Evolutionary conservation across 2,113 vertebrate species (phyloP).

Genomic region (Haemorhous mexicanus): DNA sequence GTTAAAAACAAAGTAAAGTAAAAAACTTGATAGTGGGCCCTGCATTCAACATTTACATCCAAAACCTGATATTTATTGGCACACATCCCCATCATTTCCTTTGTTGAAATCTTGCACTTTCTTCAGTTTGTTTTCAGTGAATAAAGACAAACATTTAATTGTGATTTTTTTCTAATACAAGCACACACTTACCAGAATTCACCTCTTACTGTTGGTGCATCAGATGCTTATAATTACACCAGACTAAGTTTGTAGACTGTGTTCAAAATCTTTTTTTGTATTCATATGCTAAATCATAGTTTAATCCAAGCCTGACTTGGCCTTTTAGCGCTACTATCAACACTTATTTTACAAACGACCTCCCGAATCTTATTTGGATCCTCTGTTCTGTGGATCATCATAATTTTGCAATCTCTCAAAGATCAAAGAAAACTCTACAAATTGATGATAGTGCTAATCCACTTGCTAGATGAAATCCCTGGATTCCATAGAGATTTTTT

Average conservation of each 20-base stretch:
- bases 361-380: neutral
- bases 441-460: neutral
- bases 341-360: neutral
- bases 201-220: neutral
- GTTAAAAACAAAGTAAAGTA: neutral
- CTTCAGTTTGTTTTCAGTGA: neutral
- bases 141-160: neutral
- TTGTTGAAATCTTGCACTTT: neutral
- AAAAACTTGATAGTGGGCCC: neutral
- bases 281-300: neutral
- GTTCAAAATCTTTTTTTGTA: neutral
- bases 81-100: fast-evolving
- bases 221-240: neutral
- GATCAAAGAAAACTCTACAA: neutral
- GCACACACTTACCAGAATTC: neutral
- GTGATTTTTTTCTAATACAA: neutral
- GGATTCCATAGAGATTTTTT: neutral
- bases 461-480: neutral
- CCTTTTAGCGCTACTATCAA: neutral
- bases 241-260: neutral
- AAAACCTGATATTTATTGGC: neutral
- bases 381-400: neutral
- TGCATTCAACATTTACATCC: neutral
- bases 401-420: neutral
- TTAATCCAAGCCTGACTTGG: neutral